Conservation (phyloP, 2,888 invertebrate genomes). For the Tuberolachnus salignus region DNA sequence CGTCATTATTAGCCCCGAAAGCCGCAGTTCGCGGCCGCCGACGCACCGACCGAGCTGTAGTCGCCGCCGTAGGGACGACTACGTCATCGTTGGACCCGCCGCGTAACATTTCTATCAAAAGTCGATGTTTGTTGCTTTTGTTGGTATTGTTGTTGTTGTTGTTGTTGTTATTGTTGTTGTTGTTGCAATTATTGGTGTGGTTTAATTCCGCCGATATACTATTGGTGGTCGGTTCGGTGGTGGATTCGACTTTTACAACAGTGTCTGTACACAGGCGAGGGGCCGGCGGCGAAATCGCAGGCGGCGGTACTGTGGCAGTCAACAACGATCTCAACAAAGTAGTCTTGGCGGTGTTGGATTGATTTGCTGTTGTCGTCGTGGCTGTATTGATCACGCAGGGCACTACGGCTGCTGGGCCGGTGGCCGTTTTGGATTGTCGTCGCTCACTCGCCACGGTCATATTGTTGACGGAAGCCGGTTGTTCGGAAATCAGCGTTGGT, state of each 20-base stretch:
- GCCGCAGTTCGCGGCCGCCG: constrained; percentile 2
- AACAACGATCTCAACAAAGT: constrained; percentile 23
- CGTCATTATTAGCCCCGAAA: neutral
- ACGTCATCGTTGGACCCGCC: constrained; percentile 5
- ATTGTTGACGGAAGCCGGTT: neutral
- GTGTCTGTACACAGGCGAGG: neutral
- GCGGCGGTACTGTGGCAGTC: neutral
- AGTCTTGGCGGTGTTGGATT: neutral
- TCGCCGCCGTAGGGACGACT: neutral
- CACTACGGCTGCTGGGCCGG: neutral
- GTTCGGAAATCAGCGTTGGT: neutral
- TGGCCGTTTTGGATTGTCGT: neutral
- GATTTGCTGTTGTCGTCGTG: neutral
- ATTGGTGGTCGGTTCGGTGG: neutral
- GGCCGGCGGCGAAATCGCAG: neutral
- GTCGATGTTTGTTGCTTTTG: constrained; percentile 21
- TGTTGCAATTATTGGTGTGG: neutral
- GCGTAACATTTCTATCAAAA: constrained; percentile 39
- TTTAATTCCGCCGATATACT: neutral
- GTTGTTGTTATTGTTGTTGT: neutral
- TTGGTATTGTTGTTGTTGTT: neutral
- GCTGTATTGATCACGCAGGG: neutral
- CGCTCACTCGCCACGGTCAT: neutral
- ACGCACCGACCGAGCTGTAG: neutral
- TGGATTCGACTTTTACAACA: constrained; percentile 6